Evolutionary conservation across 2,888 invertebrate genomes (phyloP), one percentile per base, ranked within the genome.

Genomic region (Argyra leucocephala): DNA sequence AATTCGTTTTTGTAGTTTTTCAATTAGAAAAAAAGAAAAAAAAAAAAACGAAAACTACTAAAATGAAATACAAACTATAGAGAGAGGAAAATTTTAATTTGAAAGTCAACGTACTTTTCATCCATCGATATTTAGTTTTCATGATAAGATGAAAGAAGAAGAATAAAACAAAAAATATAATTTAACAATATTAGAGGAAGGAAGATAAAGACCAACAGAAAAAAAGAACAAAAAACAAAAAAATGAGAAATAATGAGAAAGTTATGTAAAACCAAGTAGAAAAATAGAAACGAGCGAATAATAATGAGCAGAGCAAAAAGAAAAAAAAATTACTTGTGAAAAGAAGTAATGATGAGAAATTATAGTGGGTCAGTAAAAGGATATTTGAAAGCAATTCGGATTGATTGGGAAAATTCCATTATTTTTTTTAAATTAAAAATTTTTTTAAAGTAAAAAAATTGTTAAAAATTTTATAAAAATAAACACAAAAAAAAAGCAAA

Each of bases 311-410:
- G 12, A 31, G 9, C 4, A 26, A 26, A 26, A 31, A 31, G 31
- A 31, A 31, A 31, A 31, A n/a, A n/a, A n/a, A n/a, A n/a, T n/a
- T n/a, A n/a, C 7, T 10, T 12, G 6, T 5, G 15, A 48, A 48
- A 48, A 48, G 48, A 48, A 31, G 7, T 31, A 12, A 31, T 10
- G 48, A 48, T 18, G 5, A 37, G 12, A 37, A 15, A 10, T 37
- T 37, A 37, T 37, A 48, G 48, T n/a, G 48, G 48, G 48, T 48
- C 48, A 48, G 48, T 48, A 48, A 48, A 48, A 48, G 48, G 48
- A 48, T 48, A 48, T 48, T 31, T 9, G 48, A 48, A 48, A 48
- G 48, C 18, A 48, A 18, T 48, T 48, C 2, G 15, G 12, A 48
- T 48, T 48, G 48, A 48, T 48, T 48, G 48, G 18, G 18, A 5